Conservation (phyloP, 2,888 invertebrate species). For the Meghimatium bilineatum region DNA sequence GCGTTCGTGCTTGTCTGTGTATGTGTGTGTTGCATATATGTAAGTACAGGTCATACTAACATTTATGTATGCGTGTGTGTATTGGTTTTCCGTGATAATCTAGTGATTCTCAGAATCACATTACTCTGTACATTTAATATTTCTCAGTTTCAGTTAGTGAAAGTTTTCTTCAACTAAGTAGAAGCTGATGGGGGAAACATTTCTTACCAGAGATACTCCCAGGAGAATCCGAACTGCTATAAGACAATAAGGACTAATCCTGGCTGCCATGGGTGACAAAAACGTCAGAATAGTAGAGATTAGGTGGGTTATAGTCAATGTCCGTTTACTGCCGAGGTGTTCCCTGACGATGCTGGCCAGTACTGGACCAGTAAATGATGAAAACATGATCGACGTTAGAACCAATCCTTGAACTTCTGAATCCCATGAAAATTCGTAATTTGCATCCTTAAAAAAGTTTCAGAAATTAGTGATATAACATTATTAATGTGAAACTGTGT, state of each 20-base stretch:
- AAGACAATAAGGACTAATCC: slow-evolving; percentile 30
- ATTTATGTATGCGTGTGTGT: no score
- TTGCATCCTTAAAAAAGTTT: neutral
- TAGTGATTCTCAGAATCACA: no score
- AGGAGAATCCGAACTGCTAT: neutral
- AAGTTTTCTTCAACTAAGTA: no score
- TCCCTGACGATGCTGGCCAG: neutral
- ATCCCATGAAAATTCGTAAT: slow-evolving; percentile 37
- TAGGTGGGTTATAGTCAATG: neutral
- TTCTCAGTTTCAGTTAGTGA: no score
- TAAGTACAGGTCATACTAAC: no score
- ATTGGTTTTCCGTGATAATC: no score
- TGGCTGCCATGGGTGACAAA: slow-evolving; percentile 16
- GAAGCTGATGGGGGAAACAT: neutral
- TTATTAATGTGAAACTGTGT: no score
- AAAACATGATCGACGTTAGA: slow-evolving; percentile 22
- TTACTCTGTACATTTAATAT: no score
- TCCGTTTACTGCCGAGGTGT: neutral
- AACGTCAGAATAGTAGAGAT: neutral
- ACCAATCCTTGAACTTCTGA: slow-evolving; percentile 29
- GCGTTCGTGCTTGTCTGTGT: no score
- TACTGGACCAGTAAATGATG: slow-evolving; percentile 16
- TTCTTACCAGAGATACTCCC: slow-evolving; percentile 1
- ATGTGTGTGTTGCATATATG: no score
- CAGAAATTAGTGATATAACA: no score